Evolutionary conservation across 2,113 vertebrate genomes (phyloP).

Genomic region (Aythya baeri): DNA sequence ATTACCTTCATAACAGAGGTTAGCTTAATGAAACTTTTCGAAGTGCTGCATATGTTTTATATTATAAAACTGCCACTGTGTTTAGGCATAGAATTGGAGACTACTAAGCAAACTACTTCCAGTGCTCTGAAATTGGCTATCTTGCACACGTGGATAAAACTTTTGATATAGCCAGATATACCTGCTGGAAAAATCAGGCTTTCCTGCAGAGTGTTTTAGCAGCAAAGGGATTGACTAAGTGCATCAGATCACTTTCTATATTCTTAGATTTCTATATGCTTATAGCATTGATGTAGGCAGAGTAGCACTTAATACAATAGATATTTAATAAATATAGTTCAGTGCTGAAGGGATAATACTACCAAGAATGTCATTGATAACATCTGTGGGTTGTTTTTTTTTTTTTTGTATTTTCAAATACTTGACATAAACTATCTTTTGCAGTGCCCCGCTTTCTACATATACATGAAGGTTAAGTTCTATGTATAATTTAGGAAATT

Average conservation of each 20-base stretch:
- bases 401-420: background rate
- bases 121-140: slow-evolving; percentile 22
- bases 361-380: background rate
- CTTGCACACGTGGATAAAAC: slow-evolving; percentile 28
- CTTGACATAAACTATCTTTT: background rate
- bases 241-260: background rate
- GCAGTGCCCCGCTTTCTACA: background rate
- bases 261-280: background rate
- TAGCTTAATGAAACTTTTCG: slow-evolving; percentile 54
- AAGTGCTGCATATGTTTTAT: slow-evolving; percentile 45
- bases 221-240: background rate
- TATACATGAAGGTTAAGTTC: background rate
- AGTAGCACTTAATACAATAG: background rate
- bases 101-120: background rate
- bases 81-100: slow-evolving; percentile 16
- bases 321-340: background rate
- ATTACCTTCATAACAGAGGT: slow-evolving; percentile 13
- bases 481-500: background rate
- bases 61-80: background rate
- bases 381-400: background rate
- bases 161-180: background rate
- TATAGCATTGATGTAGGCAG: background rate
- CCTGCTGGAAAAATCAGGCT: slow-evolving; percentile 34
- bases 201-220: background rate
- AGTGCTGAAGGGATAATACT: background rate